phyloP scores from a whole-genome alignment of 2,113 vertebrate species.

The Lathamus discolor region DNA sequence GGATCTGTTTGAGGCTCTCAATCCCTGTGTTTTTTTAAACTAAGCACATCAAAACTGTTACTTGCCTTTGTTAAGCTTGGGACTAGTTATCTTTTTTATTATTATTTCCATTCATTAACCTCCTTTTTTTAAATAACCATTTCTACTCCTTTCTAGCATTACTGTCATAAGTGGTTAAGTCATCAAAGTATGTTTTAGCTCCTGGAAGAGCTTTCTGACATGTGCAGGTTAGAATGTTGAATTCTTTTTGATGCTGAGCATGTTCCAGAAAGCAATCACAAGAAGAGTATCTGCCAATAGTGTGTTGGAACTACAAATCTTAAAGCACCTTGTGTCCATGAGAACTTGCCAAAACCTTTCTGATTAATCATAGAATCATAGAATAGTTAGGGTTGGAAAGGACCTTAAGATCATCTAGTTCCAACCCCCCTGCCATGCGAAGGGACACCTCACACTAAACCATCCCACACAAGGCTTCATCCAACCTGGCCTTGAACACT shows the following conservation, averaged over 20 bases:
- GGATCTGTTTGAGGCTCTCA: neutral
- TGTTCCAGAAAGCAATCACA: neutral
- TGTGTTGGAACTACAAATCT: neutral
- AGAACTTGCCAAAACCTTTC: slow-evolving; percentile 14
- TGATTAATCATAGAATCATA: neutral
- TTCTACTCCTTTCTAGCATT: neutral
- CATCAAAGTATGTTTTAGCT: neutral
- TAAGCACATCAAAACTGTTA: neutral
- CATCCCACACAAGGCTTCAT: too few species aligned
- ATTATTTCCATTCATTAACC: neutral
- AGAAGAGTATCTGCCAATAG: neutral
- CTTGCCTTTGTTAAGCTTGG: neutral
- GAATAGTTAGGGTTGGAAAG: too few species aligned
- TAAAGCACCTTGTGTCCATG: neutral
- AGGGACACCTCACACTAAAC: too few species aligned
- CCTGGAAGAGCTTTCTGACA: neutral
- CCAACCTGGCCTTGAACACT: too few species aligned
- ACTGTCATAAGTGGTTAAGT: neutral
- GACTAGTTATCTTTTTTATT: neutral
- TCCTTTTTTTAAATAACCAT: neutral
- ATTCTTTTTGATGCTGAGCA: neutral
- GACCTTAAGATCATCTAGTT: too few species aligned
- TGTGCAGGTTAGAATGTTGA: neutral
- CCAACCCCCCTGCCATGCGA: too few species aligned
- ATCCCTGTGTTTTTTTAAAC: neutral